Evolutionary conservation across 2,797 vertebrate genomes (phyloP).

Genomic region (Carduelis carduelis): DNA sequence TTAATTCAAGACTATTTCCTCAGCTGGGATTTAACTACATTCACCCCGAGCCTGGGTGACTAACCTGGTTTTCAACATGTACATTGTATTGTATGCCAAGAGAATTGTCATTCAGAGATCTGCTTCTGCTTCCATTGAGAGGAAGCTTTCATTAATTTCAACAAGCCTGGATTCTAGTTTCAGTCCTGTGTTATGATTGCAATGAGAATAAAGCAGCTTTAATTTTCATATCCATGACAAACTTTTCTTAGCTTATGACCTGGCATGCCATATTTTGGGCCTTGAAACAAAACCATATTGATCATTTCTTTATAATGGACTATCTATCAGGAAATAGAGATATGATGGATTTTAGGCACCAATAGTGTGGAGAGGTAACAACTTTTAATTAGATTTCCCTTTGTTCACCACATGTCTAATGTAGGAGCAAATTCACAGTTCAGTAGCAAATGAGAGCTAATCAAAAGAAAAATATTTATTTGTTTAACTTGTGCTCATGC

Average conservation of each 20-base stretch:
- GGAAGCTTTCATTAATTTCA: background rate
- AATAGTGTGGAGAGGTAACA: background rate
- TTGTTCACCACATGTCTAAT: background rate
- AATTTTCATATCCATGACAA: slow-evolving; percentile 42
- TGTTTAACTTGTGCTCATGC: background rate
- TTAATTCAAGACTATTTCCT: background rate
- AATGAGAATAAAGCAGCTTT: slow-evolving; percentile 52
- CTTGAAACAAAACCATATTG: slow-evolving; percentile 12
- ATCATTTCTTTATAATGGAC: background rate
- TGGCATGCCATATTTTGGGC: slow-evolving; percentile 31
- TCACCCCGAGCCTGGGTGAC: background rate
- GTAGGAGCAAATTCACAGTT: slow-evolving; percentile 36
- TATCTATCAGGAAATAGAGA: background rate
- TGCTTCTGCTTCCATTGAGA: background rate
- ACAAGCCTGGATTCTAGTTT: background rate
- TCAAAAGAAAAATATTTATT: slow-evolving; percentile 1
- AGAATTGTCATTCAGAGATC: slow-evolving; percentile 36
- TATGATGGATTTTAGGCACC: background rate
- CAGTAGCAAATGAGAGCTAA: slow-evolving; percentile 18
- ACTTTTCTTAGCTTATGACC: slow-evolving; percentile 52
- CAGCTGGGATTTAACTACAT: background rate
- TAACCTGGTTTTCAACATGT: background rate
- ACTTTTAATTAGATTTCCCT: background rate
- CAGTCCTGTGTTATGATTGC: slow-evolving; percentile 43
- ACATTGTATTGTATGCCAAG: background rate